Evolutionary conservation across 2,113 vertebrate genomes (phyloP).

Genomic region (Camarhynchus parvulus): DNA sequence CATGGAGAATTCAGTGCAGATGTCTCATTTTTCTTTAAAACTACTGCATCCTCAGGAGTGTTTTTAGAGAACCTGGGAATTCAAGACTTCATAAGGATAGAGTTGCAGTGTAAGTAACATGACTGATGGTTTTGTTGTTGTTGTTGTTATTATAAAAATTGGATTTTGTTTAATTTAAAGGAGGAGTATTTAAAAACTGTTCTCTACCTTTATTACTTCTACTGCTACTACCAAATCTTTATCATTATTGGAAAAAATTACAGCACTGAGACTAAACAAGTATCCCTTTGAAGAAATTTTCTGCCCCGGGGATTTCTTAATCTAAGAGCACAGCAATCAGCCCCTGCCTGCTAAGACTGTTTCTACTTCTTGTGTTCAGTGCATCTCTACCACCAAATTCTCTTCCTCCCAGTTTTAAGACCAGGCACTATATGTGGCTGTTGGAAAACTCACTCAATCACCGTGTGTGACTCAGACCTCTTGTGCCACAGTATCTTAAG

Average conservation of each 20-base stretch:
- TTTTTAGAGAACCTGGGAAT: constrained; percentile 98
- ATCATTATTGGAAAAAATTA: neutral
- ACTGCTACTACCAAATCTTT: neutral
- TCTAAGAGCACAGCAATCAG: neutral
- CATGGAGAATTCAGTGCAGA: constrained; percentile 93
- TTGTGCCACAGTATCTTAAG: neutral
- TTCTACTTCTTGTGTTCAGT: neutral
- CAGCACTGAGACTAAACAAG: neutral
- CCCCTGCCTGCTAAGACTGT: neutral
- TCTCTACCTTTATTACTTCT: neutral
- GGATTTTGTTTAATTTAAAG: neutral
- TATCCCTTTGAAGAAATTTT: neutral
- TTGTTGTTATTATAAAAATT: neutral
- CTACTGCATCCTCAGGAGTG: constrained; percentile 88
- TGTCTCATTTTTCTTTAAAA: constrained; percentile 96
- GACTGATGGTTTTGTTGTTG: neutral
- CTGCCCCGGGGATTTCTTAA: neutral
- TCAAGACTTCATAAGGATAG: constrained; percentile 94
- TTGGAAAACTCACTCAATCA: neutral
- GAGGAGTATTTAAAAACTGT: neutral
- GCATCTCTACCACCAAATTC: neutral
- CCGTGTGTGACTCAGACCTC: neutral
- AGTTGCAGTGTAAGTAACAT: constrained; percentile 88
- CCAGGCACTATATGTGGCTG: neutral
- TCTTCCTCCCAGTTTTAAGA: neutral